Base-by-base conservation (phyloP, 2,113 vertebrate species). In the Crypturellus undulatus region DNA sequence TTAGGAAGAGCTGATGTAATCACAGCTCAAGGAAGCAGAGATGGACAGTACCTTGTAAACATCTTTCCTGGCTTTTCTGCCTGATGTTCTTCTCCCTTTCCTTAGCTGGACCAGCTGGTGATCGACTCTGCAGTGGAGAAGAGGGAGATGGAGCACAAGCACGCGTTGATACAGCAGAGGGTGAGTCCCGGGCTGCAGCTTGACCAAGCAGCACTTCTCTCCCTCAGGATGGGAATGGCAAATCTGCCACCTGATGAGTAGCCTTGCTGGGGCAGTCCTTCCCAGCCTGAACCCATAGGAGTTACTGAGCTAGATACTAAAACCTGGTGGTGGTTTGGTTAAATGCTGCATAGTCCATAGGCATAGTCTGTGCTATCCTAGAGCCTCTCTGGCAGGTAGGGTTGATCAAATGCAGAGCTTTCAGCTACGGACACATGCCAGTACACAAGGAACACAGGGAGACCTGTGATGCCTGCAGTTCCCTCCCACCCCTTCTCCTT, bases 91-190 rank as follows among this genome's bases (percentile, higher is more conserved):
- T 24, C 36, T 52, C 17, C 36, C 36, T 49, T 42, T 69, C 69
- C 83, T 40, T 79, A 99, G 99, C 96, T 99, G 97, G 99, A 99
- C 97, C 99, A 99, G 97, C 98, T 99, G 97, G 99, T 99, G 98
- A 99, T 99, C 4, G 99, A 99, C 93, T 99, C 99, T 0, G 99
- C 99, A 0, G 98, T 99, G 98, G 99, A 99, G 95, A 99, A 99
- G 97, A 97, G 99, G 68, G 99, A 99, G 84, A 99, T 99, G 99
- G 99, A 99, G 90, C 99, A 99, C 79, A 99, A 99, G 84, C 99
- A 99, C 0, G 99, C 99, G 0, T 98, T 99, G 20, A 99, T 99
- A 69, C 99, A 99, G 96, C 99, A 99, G 96, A 97, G 99, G 98
- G 99, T 99, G 97, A 98, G 98, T 90, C 40, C 51, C 4, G 36